Conservation (phyloP, 2,113 vertebrate species). For the Damaliscus lunatus region DNA sequence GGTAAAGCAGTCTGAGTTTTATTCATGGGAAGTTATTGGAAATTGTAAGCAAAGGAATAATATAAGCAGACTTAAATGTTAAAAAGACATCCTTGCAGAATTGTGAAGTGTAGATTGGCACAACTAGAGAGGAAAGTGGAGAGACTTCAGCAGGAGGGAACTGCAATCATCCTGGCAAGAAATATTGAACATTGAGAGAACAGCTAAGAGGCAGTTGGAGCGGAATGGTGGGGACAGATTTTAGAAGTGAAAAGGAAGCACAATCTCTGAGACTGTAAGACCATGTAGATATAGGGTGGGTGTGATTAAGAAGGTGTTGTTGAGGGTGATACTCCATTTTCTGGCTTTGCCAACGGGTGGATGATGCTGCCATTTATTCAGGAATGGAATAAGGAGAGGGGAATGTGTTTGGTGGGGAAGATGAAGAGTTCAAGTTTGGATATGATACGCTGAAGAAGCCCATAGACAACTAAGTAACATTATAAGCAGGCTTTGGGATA, state of each 20-base stretch:
- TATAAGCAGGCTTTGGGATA: background rate
- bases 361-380: background rate
- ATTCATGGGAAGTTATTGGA: conserved; percentile 21
- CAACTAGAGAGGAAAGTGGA: background rate
- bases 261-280: background rate
- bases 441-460: background rate
- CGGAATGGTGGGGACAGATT: background rate
- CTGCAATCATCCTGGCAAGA: conserved; percentile 4
- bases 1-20: background rate
- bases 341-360: background rate
- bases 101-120: background rate
- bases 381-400: background rate
- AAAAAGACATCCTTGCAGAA: conserved; percentile 43
- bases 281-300: background rate
- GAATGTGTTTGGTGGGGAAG: background rate
- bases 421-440: background rate
- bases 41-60: conserved; percentile 42
- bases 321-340: background rate
- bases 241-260: background rate
- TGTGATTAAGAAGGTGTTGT: background rate
- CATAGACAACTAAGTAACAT: background rate
- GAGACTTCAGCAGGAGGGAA: background rate
- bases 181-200: background rate
- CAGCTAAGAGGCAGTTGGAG: background rate
- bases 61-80: conserved; percentile 32